A percentile compares a stretch with the other conserved stretches of the same genome.
phyloP scores from a whole-genome alignment of 2,797 vertebrate species.

The Coendou prehensilis region DNA sequence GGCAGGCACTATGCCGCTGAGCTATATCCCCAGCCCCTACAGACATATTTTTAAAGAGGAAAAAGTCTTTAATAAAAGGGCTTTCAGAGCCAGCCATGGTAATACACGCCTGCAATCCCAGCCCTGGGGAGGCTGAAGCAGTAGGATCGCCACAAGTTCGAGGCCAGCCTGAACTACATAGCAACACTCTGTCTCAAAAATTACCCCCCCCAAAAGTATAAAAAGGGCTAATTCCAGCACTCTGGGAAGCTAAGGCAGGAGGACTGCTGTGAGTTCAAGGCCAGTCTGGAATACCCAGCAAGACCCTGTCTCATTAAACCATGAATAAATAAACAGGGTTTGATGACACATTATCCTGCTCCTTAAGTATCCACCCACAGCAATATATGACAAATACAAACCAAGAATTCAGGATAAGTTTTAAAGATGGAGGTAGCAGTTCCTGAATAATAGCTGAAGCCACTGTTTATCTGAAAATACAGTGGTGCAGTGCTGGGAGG shows the following conservation, averaged over 20 bases:
- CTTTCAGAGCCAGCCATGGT: not conserved
- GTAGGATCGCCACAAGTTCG: not conserved
- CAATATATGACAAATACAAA: slow-evolving; percentile 44
- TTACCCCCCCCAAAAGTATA: not conserved
- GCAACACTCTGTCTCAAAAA: not conserved
- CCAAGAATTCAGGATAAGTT: slow-evolving; percentile 22
- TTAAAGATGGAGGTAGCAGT: not conserved
- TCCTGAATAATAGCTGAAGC: slow-evolving; percentile 41
- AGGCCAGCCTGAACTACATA: not conserved
- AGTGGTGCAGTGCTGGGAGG: not conserved
- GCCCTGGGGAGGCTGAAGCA: not conserved
- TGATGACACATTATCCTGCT: slow-evolving; percentile 17
- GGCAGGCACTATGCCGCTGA: too few relatives aligned
- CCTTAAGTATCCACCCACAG: not conserved
- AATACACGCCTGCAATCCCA: not conserved
- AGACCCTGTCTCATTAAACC: not conserved
- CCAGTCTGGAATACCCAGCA: not conserved
- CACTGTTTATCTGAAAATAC: slow-evolving; percentile 60
- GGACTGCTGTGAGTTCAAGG: not conserved
- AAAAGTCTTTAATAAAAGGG: not conserved
- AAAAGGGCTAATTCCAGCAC: not conserved
- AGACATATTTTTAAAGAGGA: not conserved
- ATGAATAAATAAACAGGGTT: not conserved
- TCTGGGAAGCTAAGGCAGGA: not conserved
- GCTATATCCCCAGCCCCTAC: not conserved